A percentile compares a stretch with the other conserved stretches of the same genome.
These are phyloP conservation scores for Regulus satrapa DNA, from an alignment of 2,113 vertebrate genomes.

Conservation along the genomic window DNA sequence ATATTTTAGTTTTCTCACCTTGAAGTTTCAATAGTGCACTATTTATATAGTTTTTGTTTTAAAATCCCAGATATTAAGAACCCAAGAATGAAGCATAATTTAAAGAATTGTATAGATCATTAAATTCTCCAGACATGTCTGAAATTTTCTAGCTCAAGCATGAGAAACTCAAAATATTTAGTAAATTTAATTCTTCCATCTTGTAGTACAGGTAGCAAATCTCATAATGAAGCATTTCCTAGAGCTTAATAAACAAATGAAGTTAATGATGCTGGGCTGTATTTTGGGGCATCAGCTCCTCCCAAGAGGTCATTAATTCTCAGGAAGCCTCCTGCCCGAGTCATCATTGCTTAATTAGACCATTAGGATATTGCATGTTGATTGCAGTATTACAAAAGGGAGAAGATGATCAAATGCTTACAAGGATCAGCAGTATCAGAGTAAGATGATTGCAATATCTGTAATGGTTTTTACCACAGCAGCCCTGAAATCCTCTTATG, in stretches of 20 bases:
- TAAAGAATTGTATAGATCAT: neutral
- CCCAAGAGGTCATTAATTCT: conserved; percentile 64
- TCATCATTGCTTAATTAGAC: conserved; percentile 67
- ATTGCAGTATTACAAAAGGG: conserved; percentile 52
- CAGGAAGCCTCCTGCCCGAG: conserved; percentile 59
- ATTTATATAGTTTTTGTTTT: neutral
- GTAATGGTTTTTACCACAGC: neutral
- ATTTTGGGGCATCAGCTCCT: conserved; percentile 57
- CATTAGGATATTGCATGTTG: conserved; percentile 62
- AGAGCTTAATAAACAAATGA: conserved; percentile 60
- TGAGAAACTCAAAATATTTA: neutral
- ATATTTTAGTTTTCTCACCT: neutral
- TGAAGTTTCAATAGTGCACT: neutral
- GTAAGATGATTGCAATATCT: neutral
- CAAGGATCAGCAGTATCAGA: neutral
- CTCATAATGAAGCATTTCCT: conserved; percentile 34
- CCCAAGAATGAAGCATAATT: neutral
- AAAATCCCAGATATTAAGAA: neutral
- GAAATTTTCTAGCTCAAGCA: neutral
- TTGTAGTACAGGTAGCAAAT: conserved; percentile 7
- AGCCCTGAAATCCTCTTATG: neutral
- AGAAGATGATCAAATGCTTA: conserved; percentile 29
- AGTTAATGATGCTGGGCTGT: conserved; percentile 57
- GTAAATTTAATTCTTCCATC: neutral
- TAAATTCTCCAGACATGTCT: neutral